Evolutionary conservation across 2,888 invertebrate species (phyloP), one percentile per base, ranked within the genome.

Genomic region (Deilephila elpenor): DNA sequence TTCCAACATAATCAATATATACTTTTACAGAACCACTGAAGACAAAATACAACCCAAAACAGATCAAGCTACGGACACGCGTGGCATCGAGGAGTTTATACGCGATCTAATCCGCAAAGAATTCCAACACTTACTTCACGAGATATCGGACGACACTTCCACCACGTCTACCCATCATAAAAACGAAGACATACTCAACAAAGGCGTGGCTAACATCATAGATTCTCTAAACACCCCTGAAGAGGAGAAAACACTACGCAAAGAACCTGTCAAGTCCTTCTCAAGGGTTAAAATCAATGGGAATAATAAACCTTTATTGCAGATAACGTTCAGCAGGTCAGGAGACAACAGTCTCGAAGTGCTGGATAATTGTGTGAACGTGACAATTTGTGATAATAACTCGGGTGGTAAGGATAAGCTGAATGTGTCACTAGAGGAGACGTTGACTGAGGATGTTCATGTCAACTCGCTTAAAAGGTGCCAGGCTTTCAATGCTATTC

Each of bases 401-500:
- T 72, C 74, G 7, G 59, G 81, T 5, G 80, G 80, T 19, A 88
- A 82, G 73, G 91, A 91, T 7, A 90, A 89, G 74, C 53, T 86
- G 53, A 88, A 88, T 64, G 82, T 87, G 74, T 87, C 90, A 0
- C 60, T 86, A 71, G 91, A 91, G 37, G 92, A 91, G 20, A 88
- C 87, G 2, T 74, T 88, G 78, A 85, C 86, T 11, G 93, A 93
- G 4, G 93, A 93, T 53, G 79, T 85, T 59, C 89, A 90, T 53
- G 80, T 86, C 44, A 89, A 92, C 74, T 87, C 91, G 71, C 81
- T 95, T 79, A 95, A 94, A 82, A 84, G 95, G 37, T 95, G 95
- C 82, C 95, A 95, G 86, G 92, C 93, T 88, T 95, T 94, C 87
- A 93, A 89, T 82, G 94, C 95, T 82, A 88, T 95, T 84, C 95